Conservation (phyloP, 2,888 invertebrate species). For the Choreutis nemorana region DNA sequence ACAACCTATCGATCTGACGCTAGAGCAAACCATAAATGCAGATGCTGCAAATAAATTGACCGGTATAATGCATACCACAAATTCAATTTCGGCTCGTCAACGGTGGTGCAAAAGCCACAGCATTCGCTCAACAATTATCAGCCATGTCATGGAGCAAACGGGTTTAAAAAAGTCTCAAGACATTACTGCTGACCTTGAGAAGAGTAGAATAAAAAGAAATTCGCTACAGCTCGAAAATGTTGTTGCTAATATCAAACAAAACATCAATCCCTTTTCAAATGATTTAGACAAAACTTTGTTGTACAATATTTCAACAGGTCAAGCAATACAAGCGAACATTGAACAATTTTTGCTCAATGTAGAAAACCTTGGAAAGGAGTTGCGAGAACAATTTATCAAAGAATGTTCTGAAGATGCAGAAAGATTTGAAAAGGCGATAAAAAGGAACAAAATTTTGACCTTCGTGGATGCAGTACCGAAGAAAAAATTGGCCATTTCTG, state of each 20-base stretch:
- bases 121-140: slow-evolving; percentile 5
- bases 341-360: slow-evolving; percentile 2
- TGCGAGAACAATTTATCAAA: slow-evolving; percentile 2
- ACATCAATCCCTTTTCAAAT: slow-evolving; percentile 5
- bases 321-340: slow-evolving; percentile 1
- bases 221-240: slow-evolving; percentile 1
- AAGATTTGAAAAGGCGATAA: too few relatives aligned
- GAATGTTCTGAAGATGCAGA: slow-evolving; percentile 1
- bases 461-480: slow-evolving; percentile 3
- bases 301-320: slow-evolving; percentile 4
- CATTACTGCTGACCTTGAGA: slow-evolving; percentile 3
- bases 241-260: neutral
- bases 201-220: neutral
- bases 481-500: neutral
- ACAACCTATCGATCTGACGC: slow-evolving; percentile 14
- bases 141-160: slow-evolving; percentile 3
- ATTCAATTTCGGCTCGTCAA: slow-evolving; percentile 15
- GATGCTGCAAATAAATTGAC: slow-evolving; percentile 21
- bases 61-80: slow-evolving; percentile 15
- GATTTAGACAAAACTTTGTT: neutral
- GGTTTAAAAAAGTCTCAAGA: slow-evolving; percentile 5
- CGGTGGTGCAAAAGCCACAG: slow-evolving; percentile 10
- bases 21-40: slow-evolving; percentile 27
- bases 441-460: slow-evolving; percentile 2
- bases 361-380: neutral